Conservation (phyloP, 2,797 vertebrate genomes). For the Melanogrammus aeglefinus region DNA sequence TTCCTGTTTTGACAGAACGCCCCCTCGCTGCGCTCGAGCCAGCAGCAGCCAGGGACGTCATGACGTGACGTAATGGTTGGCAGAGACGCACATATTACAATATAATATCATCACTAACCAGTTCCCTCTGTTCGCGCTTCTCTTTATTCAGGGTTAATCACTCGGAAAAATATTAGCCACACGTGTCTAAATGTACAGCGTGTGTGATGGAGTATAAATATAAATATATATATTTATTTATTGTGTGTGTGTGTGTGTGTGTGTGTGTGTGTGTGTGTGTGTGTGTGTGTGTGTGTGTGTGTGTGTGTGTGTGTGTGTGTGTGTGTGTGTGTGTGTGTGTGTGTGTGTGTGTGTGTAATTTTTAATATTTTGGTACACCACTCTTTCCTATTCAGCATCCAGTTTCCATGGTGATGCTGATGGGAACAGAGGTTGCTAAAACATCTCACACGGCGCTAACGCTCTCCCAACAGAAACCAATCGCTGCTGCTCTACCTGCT, state of each 20-base stretch:
- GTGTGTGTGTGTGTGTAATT: constrained; percentile 43
- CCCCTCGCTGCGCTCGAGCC: constrained; percentile 31
- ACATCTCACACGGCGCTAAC: neutral
- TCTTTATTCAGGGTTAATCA: too few relatives aligned
- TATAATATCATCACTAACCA: neutral
- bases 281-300: constrained; percentile 12
- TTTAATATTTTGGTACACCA: constrained; percentile 26
- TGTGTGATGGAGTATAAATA: neutral
- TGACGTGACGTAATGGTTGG: neutral
- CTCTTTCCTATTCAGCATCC: constrained; percentile 54
- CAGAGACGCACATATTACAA: neutral
- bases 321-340: constrained; percentile 13
- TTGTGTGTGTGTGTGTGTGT: constrained; percentile 16
- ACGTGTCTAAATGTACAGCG: too few relatives aligned
- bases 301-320: constrained; percentile 16
- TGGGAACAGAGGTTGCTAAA: constrained; percentile 19
- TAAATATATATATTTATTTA: constrained; percentile 14
- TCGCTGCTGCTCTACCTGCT: neutral
- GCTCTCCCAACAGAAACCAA: neutral
- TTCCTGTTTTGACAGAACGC: constrained; percentile 65
- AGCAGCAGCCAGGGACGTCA: neutral
- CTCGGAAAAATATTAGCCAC: neutral
- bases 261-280: constrained; percentile 9
- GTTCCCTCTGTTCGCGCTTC: too few relatives aligned
- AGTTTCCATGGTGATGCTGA: constrained; percentile 70